phyloP scores from a whole-genome alignment of 1,140 invertebrate species.

The Andricus grossulariae region DNA sequence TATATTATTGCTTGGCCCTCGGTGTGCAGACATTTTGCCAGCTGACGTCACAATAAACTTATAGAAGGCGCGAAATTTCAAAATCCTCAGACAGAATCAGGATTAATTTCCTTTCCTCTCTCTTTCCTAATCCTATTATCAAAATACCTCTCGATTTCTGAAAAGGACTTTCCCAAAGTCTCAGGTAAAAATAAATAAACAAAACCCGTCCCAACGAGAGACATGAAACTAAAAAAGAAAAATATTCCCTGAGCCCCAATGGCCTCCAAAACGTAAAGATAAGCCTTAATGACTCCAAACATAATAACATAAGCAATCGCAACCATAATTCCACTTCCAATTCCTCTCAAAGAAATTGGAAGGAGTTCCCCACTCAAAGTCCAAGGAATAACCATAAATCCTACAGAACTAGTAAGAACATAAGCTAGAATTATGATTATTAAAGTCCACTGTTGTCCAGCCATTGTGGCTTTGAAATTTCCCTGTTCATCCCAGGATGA shows the following conservation, averaged over 20 bases:
- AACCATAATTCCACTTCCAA: slow-evolving; percentile 77
- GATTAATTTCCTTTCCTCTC: neutral
- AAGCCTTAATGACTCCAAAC: slow-evolving; percentile 81
- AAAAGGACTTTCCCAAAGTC: slow-evolving; percentile 82
- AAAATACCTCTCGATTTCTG: slow-evolving; percentile 76
- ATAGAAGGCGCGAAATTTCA: too few species aligned
- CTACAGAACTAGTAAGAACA: slow-evolving; percentile 76
- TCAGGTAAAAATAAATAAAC: slow-evolving; percentile 83
- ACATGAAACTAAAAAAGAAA: slow-evolving; percentile 79
- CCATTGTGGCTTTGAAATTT: slow-evolving; percentile 44
- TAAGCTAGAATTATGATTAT: slow-evolving; percentile 75
- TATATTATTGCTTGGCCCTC: too few species aligned
- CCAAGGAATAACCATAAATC: slow-evolving; percentile 81
- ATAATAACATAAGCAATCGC: slow-evolving; percentile 80
- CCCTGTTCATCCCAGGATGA: slow-evolving; percentile 47
- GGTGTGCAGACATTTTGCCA: too few species aligned
- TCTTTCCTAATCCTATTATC: neutral
- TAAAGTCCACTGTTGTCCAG: slow-evolving; percentile 69
- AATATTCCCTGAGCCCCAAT: slow-evolving; percentile 78
- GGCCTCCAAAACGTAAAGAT: slow-evolving; percentile 75
- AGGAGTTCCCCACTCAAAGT: slow-evolving; percentile 77
- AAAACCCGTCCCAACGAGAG: slow-evolving; percentile 77
- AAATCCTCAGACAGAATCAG: too few species aligned
- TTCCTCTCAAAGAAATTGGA: slow-evolving; percentile 76
- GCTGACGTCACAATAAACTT: too few species aligned